A percentile compares a stretch with the other conserved stretches of the same genome.
Conservation (phyloP, 2,888 invertebrate genomes). For the Meliscaeva auricollis region DNA sequence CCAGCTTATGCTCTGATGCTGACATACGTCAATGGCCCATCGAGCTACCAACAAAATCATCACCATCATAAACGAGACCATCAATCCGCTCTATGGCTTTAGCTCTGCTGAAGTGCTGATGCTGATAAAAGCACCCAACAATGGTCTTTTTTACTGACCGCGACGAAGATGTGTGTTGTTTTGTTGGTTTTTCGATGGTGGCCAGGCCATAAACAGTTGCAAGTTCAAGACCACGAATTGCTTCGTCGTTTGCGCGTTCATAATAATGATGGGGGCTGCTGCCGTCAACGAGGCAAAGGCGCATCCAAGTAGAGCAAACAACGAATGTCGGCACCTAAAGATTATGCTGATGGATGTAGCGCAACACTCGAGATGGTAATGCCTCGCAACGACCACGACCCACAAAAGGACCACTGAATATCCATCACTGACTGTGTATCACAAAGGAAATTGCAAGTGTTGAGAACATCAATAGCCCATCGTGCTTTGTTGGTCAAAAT, state of each 20-base stretch:
- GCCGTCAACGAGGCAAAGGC: slow-evolving; percentile 35
- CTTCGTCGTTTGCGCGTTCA: slow-evolving; percentile 47
- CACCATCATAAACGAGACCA: slow-evolving; percentile 42
- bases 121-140: slow-evolving; percentile 48
- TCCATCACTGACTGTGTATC: slow-evolving; percentile 68
- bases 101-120: no score
- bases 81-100: slow-evolving; percentile 42
- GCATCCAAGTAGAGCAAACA: slow-evolving; percentile 64
- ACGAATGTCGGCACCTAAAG: slow-evolving; percentile 45
- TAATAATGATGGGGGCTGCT: slow-evolving; percentile 43
- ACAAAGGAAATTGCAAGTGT: slow-evolving; percentile 69
- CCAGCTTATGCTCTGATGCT: background rate
- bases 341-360: slow-evolving; percentile 52
- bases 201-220: slow-evolving; percentile 68
- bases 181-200: slow-evolving; percentile 58
- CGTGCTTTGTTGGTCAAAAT: slow-evolving; percentile 18
- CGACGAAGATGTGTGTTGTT: slow-evolving; percentile 56
- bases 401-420: slow-evolving; percentile 69
- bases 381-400: slow-evolving; percentile 35
- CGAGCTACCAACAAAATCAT: slow-evolving; percentile 8
- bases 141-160: slow-evolving; percentile 54
- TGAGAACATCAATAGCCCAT: slow-evolving; percentile 51
- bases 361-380: slow-evolving; percentile 29
- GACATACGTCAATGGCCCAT: slow-evolving; percentile 52
- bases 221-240: slow-evolving; percentile 68